Conservation (phyloP, 2,888 invertebrate species). For the Polylopha cassiicola region DNA sequence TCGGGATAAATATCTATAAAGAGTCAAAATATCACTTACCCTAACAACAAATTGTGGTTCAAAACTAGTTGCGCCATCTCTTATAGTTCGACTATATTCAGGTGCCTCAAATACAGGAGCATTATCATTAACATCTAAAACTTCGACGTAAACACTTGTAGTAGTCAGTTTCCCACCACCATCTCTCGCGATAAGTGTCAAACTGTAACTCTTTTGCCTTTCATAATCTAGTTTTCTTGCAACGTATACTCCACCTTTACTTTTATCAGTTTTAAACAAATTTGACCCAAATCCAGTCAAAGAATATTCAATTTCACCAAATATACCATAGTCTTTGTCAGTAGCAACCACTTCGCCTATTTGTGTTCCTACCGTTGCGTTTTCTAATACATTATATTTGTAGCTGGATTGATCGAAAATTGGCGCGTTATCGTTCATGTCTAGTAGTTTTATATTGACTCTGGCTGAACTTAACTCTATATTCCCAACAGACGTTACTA, state of each 20-base stretch:
- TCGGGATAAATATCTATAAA: no score
- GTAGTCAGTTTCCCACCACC: conserved; percentile 86
- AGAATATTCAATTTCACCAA: conserved; percentile 83
- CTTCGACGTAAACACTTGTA: conserved; percentile 82
- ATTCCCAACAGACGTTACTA: conserved; percentile 77
- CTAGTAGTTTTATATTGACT: conserved; percentile 81
- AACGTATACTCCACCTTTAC: conserved; percentile 82
- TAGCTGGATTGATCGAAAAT: conserved; percentile 80
- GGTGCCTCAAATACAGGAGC: conserved; percentile 82
- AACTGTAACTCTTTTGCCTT: conserved; percentile 85
- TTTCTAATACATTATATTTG: conserved; percentile 81
- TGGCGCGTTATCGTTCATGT: conserved; percentile 89
- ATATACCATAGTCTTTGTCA: conserved; percentile 84
- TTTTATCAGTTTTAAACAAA: conserved; percentile 82
- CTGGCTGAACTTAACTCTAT: conserved; percentile 77
- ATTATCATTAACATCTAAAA: conserved; percentile 87
- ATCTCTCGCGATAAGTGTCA: conserved; percentile 88
- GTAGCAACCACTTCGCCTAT: conserved; percentile 82
- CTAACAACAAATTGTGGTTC: conserved; percentile 87
- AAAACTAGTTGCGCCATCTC: conserved; percentile 85
- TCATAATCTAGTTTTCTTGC: conserved; percentile 85
- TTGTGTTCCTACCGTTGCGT: conserved; percentile 77
- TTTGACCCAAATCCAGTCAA: conserved; percentile 88
- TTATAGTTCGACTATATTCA: conserved; percentile 85
- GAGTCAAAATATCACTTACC: conserved; percentile 46